Evolutionary conservation across 2,113 vertebrate genomes (phyloP), one percentile per base, ranked within the genome.

Genomic region (Australoheros scitulus): DNA sequence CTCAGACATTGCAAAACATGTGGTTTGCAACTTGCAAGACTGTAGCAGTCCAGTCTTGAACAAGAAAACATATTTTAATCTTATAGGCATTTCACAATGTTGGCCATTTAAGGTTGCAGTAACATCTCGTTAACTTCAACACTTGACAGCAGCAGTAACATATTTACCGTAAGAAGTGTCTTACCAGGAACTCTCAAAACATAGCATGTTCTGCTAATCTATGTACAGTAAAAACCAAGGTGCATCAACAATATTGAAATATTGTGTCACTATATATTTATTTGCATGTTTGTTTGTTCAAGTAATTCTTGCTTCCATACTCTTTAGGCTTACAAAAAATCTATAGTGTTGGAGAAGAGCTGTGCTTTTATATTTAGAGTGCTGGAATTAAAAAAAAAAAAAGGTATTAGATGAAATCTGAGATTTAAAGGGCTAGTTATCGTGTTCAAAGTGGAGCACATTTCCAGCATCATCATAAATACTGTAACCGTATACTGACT

Each of bases 391-490:
- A 47, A 38, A 4, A 38, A 41, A 59, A 76, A 59, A 22, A 26
- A 0, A 0, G n/a, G 47, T 3, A 34, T 76, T 41, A 14, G 56
- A 79, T n/a, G 36, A 68, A 59, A 58, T 43, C 52, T 2, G 9
- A 0, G 26, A 61, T 61, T 55, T 63, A 9, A 47, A 26, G 17
- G 17, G 11, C 4, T 78, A 17, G 17, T 72, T 43, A 32, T 52
- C 8, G 32, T 52, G 34, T 75, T 59, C 20, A 61, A 57, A 84
- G 8, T 10, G 17, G 18, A 20, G 29, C 38, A 9, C 11, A 11
- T 24, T 22, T 8, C 26, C 24, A 78, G 22, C 38, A n/a, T 82
- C 29, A 20, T 52, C n/a, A 72, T 43, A 17, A 81, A 86, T 60
- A 29, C 61, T 1, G 2, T 14, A 59, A 76, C 17, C 3, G 38